These are phyloP conservation scores for Uromys caudimaculatus DNA, from an alignment of 2,797 vertebrate genomes.

Conservation along the genomic window DNA sequence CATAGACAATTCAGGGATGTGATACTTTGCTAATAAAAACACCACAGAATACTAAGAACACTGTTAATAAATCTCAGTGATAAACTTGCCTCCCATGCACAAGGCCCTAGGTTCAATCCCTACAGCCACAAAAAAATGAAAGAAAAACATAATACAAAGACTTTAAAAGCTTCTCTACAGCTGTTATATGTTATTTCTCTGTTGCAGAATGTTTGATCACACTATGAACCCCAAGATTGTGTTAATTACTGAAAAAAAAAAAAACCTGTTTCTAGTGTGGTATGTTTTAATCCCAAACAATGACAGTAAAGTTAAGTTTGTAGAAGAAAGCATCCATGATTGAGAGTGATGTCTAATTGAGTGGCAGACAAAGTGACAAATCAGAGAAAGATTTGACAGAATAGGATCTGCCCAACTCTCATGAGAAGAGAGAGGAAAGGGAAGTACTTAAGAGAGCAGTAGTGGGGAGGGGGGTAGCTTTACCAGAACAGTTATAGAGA, in stretches of 20 bases:
- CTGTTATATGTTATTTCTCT: background rate
- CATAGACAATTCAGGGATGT: background rate
- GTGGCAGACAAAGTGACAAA: no score
- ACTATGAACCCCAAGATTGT: no score
- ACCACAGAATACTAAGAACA: background rate
- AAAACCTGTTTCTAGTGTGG: no score
- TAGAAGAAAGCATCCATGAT: background rate
- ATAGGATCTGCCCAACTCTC: no score
- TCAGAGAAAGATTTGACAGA: no score
- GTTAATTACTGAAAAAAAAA: no score
- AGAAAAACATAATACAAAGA: background rate
- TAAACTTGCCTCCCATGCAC: background rate
- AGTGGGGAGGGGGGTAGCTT: background rate
- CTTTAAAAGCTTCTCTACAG: background rate
- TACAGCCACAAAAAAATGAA: background rate
- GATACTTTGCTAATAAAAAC: background rate
- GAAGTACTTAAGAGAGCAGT: no score
- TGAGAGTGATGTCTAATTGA: no score
- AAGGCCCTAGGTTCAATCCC: background rate
- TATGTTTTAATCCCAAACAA: background rate
- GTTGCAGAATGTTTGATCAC: no score
- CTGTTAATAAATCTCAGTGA: background rate
- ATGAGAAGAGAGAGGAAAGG: no score
- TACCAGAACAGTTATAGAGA: background rate
- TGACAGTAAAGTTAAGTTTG: background rate